phyloP scores from a whole-genome alignment of 1,140 invertebrate genomes.

The Sarcophaga bullata region DNA sequence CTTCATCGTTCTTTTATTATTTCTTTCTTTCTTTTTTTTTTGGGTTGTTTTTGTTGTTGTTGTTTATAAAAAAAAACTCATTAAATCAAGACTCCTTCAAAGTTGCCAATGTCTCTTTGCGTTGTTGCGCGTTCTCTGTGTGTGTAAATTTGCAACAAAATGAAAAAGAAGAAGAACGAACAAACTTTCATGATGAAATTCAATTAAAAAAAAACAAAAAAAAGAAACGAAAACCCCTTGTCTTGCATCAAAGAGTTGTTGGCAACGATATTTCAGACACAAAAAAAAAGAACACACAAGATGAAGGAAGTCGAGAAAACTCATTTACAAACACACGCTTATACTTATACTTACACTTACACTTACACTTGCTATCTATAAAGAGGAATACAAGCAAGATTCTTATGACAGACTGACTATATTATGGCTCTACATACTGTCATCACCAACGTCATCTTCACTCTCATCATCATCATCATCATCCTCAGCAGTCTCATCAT shows the following conservation, averaged over 20 bases:
- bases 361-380: not conserved
- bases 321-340: not conserved
- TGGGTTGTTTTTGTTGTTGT: not conserved
- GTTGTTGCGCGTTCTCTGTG: not conserved
- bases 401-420: conserved; percentile 30
- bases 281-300: not conserved
- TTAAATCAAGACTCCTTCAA: conserved; percentile 40
- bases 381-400: not conserved
- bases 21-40: no score
- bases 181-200: conserved; percentile 37
- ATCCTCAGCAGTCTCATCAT: not conserved
- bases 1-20: no score
- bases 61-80: conserved; percentile 33
- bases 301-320: not conserved
- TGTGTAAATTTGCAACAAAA: not conserved
- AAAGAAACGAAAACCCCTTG: no score
- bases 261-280: conserved; percentile 17
- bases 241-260: conserved; percentile 37
- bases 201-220: conserved; percentile 35
- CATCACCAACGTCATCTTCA: not conserved
- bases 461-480: not conserved
- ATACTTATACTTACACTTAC: not conserved
- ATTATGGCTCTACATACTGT: not conserved
- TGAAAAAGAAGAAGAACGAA: not conserved
- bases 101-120: conserved; percentile 9